These are phyloP conservation scores for Coptodon bakossiorum DNA, from an alignment of 2,113 vertebrate species.

Conservation along the genomic window DNA sequence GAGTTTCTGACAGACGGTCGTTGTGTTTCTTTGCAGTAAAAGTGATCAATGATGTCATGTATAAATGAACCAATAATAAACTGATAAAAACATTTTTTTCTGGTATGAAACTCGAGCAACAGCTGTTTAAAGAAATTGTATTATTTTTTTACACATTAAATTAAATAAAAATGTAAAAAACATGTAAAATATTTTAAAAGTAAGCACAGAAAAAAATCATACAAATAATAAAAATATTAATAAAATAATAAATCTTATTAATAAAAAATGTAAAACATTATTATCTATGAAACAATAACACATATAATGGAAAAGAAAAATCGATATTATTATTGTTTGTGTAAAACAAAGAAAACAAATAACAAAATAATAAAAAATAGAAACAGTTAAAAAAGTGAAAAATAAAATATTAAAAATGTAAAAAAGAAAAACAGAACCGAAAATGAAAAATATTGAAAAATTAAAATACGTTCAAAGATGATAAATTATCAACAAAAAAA, in stretches of 20 bases:
- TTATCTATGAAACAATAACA: not conserved
- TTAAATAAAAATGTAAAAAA: not conserved
- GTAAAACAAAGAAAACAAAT: not conserved
- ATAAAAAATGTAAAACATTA: not conserved
- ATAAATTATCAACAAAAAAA: accelerated
- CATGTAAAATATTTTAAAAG: not conserved
- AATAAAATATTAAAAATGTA: not conserved
- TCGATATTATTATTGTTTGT: not conserved
- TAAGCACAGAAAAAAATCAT: not conserved
- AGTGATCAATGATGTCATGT: conserved; percentile 41
- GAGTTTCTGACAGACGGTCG: not conserved
- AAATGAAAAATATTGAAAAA: not conserved
- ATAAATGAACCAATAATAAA: not conserved
- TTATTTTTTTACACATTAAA: not conserved
- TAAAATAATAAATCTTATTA: not conserved
- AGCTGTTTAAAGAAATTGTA: not conserved
- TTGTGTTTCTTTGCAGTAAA: not conserved
- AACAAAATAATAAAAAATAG: not conserved
- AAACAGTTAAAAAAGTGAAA: not conserved
- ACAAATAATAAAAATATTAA: not conserved
- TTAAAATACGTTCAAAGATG: accelerated
- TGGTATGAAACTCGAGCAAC: not conserved
- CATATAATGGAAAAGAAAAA: not conserved
- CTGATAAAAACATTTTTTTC: not conserved
- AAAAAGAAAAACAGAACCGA: not conserved